Evolutionary conservation across 2,797 vertebrate species (phyloP).

Genomic region (Danionella dracula): DNA sequence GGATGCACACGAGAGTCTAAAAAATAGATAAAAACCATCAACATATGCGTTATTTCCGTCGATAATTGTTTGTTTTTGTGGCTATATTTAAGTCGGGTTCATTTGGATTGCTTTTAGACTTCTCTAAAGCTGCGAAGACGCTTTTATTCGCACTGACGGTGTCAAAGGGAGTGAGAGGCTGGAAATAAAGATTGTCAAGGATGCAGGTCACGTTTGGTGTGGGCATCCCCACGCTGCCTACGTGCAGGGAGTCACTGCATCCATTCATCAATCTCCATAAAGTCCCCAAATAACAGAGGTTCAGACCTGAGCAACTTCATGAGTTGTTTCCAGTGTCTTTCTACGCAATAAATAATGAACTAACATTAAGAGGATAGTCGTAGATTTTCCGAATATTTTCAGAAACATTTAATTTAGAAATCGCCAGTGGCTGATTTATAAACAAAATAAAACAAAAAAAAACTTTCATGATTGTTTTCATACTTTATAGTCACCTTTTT

Average conservation of each 20-base stretch:
- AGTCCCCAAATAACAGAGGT: not conserved
- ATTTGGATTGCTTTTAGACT: not conserved
- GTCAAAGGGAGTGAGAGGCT: not conserved
- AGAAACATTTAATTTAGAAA: too few relatives aligned
- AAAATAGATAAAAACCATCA: not conserved
- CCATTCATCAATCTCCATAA: not conserved
- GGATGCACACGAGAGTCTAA: not conserved
- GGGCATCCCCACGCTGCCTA: conserved; percentile 26
- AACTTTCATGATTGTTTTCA: too few relatives aligned
- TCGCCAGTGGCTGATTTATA: too few relatives aligned
- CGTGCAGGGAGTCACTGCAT: conserved; percentile 41
- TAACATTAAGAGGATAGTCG: too few relatives aligned
- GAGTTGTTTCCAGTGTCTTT: too few relatives aligned
- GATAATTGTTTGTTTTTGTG: too few relatives aligned
- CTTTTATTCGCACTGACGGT: not conserved
- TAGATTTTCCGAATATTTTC: too few relatives aligned
- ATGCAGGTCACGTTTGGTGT: conserved; percentile 2
- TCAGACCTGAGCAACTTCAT: too few relatives aligned
- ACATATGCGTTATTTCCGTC: too few relatives aligned
- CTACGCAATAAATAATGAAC: too few relatives aligned
- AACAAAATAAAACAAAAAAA: too few relatives aligned
- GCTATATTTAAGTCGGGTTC: not conserved
- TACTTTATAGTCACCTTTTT: too few relatives aligned
- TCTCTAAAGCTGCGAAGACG: not conserved
- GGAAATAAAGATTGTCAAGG: not conserved